phyloP scores from a whole-genome alignment of 2,113 vertebrate species.

The Ictalurus punctatus region DNA sequence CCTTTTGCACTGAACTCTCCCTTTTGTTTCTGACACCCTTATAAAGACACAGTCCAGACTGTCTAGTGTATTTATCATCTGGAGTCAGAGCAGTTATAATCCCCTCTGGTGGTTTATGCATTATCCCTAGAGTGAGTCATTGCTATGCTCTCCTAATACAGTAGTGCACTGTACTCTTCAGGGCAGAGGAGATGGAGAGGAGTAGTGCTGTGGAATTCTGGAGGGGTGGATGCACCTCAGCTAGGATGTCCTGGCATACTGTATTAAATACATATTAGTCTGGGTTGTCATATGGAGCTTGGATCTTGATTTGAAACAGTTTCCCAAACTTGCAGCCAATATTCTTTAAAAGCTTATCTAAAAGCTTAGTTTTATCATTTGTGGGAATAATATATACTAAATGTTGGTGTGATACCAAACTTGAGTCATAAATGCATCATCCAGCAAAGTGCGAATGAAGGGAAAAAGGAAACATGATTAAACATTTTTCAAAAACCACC shows the following conservation, averaged over 20 bases:
- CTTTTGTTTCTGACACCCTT: slow-evolving; percentile 47
- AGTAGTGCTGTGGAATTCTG: slow-evolving; percentile 35
- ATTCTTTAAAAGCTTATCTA: slow-evolving; percentile 1
- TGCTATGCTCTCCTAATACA: slow-evolving; percentile 47
- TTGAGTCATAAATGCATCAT: background rate
- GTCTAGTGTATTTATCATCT: slow-evolving; percentile 57
- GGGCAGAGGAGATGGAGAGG: slow-evolving; percentile 21
- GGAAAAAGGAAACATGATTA: too few relatives aligned
- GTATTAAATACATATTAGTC: slow-evolving; percentile 23
- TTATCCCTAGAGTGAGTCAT: slow-evolving; percentile 38
- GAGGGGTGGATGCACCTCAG: slow-evolving; percentile 21
- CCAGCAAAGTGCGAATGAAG: background rate
- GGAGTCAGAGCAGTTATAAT: slow-evolving; percentile 49
- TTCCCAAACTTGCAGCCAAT: background rate
- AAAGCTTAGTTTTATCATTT: background rate
- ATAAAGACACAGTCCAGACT: slow-evolving; percentile 61
- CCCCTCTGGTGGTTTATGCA: slow-evolving; percentile 43
- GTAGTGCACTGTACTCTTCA: slow-evolving; percentile 19
- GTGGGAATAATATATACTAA: background rate
- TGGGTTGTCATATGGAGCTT: background rate
- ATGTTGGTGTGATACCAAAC: background rate
- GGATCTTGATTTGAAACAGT: background rate
- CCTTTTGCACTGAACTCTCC: background rate
- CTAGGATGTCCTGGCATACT: slow-evolving; percentile 17
- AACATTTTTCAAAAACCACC: background rate